Evolutionary conservation across 2,888 invertebrate species (phyloP), one percentile per base, ranked within the genome.

Genomic region (Coelinius sp.): DNA sequence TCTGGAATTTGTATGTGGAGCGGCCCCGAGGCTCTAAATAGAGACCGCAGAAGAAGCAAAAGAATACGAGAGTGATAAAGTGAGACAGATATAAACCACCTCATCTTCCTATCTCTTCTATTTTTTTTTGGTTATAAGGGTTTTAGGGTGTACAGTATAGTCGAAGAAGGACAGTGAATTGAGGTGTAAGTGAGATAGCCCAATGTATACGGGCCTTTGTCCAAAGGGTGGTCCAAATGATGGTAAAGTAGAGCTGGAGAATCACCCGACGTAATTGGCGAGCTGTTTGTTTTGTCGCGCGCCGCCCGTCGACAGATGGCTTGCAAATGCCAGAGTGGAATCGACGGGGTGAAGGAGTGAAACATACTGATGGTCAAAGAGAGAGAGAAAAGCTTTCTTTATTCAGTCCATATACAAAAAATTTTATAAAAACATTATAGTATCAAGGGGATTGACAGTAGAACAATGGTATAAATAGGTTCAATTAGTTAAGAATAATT

Each of bases 231-330:
- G 73, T 73, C 75, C 73, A 73, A 75, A 76, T 71, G 75, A 75
- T 73, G 70, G 73, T 59, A 62, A 49, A 69, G 72, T 41, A 31
- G 62, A 69, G 63, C 69, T 70, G n/a, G 72, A 76, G 80, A 81
- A 84, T 83, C 81, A 80, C 79, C 78, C 75, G 76, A 65, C 73
- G 78, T 84, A 85, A 85, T 85, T 84, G 83, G 83, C 82, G 79
- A 82, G 84, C 81, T 85, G 85, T 85, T 85, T 85, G 85, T 85
- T 85, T 84, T 84, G 82, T 83, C 84, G 79, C 81, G 77, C 74
- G 70, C 80, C 78, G 77, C 76, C 76, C 76, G 80, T 79, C 81
- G 80, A 82, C 84, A 82, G 84, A 83, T 83, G 82, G 81, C 75
- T 75, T 69, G 63, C 70, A 71, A 72, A 49, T 65, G 27, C 67